These are phyloP conservation scores for Momotus momota DNA, from an alignment of 2,797 vertebrate genomes.

Conservation along the genomic window DNA sequence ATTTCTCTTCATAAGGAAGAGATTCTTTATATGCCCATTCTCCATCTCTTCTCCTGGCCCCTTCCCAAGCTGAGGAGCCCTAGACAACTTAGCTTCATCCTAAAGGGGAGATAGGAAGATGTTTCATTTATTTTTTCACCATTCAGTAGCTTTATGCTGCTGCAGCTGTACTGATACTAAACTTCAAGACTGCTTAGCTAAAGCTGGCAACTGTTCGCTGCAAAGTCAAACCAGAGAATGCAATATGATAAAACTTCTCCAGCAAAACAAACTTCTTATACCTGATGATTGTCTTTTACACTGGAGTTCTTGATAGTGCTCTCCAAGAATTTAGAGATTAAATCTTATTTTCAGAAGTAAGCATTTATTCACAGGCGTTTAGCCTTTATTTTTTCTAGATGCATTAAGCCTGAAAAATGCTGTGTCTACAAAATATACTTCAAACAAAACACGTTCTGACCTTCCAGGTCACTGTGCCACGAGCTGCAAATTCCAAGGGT, in stretches of 20 bases:
- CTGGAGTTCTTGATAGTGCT: background rate
- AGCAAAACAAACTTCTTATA: background rate
- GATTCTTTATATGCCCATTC: background rate
- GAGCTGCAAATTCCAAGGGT: background rate
- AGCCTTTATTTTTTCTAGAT: background rate
- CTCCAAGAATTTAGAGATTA: background rate
- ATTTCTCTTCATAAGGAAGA: background rate
- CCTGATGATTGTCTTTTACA: accelerated
- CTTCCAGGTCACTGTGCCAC: background rate
- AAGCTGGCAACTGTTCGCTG: background rate
- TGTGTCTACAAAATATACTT: background rate
- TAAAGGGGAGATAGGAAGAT: background rate
- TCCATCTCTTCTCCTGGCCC: background rate
- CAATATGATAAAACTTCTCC: background rate
- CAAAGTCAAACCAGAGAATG: background rate
- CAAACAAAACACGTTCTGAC: background rate
- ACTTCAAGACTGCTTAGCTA: background rate
- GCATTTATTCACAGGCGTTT: background rate
- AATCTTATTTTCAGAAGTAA: background rate
- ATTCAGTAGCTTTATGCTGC: background rate
- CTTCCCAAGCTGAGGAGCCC: background rate
- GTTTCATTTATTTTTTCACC: background rate
- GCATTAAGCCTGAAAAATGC: background rate
- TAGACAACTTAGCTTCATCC: background rate
- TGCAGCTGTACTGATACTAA: background rate